Evolutionary conservation across 1,140 invertebrate genomes (phyloP).

Genomic region (Doryteuthis pealeii): DNA sequence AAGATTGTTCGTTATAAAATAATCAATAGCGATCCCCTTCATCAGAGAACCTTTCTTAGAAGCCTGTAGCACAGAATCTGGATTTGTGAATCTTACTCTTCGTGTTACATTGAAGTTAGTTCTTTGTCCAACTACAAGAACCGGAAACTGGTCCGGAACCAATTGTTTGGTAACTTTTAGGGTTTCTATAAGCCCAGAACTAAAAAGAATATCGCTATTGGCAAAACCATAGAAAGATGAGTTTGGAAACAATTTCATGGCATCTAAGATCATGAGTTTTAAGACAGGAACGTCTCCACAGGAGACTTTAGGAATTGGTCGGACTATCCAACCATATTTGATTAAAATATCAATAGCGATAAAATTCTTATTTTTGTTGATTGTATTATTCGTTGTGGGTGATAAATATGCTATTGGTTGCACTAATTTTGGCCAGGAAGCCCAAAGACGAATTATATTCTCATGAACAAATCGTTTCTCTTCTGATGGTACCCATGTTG

Average conservation of each 20-base stretch:
- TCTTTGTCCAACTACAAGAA: not conserved
- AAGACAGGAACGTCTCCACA: not conserved
- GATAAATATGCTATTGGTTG: not conserved
- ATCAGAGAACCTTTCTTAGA: not conserved
- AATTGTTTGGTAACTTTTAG: not conserved
- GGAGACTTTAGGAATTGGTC: not conserved
- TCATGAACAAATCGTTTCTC: not conserved
- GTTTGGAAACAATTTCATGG: not conserved
- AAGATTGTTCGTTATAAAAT: not conserved
- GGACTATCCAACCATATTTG: not conserved
- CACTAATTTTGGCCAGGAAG: not conserved
- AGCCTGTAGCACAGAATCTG: not conserved
- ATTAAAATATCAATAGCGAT: not conserved
- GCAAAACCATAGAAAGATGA: not conserved
- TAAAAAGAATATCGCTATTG: not conserved
- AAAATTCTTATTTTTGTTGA: not conserved
- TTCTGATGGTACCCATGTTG: not conserved
- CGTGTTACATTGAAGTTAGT: not conserved
- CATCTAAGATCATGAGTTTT: not conserved
- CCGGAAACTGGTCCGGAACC: not conserved
- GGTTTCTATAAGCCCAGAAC: not conserved
- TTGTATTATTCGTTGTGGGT: not conserved
- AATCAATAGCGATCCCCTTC: not conserved
- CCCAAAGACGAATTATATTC: not conserved
- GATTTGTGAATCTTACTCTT: not conserved